A percentile compares a stretch with the other conserved stretches of the same genome.
Conservation (phyloP, 92 coral and sea anemone genomes). For the Ricordea florida region DNA sequence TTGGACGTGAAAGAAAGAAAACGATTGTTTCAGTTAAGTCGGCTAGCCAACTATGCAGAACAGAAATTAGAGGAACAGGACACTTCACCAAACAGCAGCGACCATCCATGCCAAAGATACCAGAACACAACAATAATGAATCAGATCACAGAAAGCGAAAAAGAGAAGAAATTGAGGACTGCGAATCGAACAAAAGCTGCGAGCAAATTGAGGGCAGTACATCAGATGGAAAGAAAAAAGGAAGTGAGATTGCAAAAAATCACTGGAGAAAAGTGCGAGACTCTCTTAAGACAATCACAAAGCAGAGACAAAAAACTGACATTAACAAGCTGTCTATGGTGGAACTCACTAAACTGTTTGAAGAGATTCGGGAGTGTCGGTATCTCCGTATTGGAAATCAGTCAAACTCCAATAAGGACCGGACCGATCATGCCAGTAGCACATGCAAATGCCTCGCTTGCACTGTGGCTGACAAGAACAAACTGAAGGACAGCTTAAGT, state of each 20-base stretch:
- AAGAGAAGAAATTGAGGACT: not conserved
- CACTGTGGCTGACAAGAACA: constrained; percentile 63
- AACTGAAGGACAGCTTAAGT: constrained; percentile 74
- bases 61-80: too few species aligned
- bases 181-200: not conserved
- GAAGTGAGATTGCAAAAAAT: constrained; percentile 44
- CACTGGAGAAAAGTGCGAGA: constrained; percentile 76
- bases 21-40: not conserved
- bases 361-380: constrained; percentile 83
- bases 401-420: constrained; percentile 65
- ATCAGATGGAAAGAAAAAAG: constrained; percentile 57
- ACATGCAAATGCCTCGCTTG: constrained; percentile 79
- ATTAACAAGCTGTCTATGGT: constrained; percentile 70
- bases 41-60: too few species aligned
- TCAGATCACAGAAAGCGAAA: not conserved
- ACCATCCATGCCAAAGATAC: too few species aligned
- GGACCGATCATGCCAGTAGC: constrained; percentile 22
- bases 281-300: constrained; percentile 54
- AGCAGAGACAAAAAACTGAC: constrained; percentile 56
- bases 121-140: too few species aligned
- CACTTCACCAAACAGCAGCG: too few species aligned
- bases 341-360: constrained; percentile 73
- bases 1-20: not conserved
- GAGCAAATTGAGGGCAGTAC: constrained; percentile 15
- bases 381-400: constrained; percentile 79